Evolutionary conservation across 2,113 vertebrate species (phyloP).

Genomic region (Petrocephalus microphthalmus): DNA sequence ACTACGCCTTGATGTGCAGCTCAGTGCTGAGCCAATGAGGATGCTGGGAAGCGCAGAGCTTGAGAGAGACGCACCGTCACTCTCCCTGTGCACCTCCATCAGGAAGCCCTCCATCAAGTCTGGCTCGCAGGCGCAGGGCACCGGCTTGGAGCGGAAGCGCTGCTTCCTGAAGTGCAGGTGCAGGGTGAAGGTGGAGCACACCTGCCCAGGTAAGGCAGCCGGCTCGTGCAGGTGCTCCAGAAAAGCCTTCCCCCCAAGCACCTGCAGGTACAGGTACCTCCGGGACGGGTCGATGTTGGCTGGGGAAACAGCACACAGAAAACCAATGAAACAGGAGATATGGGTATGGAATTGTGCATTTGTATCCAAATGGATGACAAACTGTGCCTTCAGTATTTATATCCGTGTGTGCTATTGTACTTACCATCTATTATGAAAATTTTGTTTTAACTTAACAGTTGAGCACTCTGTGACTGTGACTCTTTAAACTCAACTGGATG

Average conservation of each 20-base stretch:
- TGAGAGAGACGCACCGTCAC: slow-evolving; percentile 57
- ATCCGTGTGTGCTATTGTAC: not conserved
- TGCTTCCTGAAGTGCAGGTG: slow-evolving; percentile 91
- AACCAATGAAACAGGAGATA: not conserved
- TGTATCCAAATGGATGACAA: not conserved
- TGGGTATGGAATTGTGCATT: not conserved
- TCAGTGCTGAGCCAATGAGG: not conserved
- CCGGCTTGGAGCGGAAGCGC: slow-evolving; percentile 88
- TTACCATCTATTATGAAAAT: not conserved
- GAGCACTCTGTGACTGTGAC: too few relatives aligned
- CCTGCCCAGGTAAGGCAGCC: slow-evolving; percentile 82
- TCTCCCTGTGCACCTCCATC: slow-evolving; percentile 82
- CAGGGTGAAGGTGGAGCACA: slow-evolving; percentile 84
- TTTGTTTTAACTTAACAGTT: too few relatives aligned
- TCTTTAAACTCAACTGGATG: too few relatives aligned
- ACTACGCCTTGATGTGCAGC: not conserved
- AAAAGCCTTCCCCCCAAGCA: slow-evolving; percentile 93
- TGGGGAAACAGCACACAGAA: slow-evolving; percentile 54
- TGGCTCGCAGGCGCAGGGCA: slow-evolving; percentile 90
- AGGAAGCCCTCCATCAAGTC: slow-evolving; percentile 89
- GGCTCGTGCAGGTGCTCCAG: slow-evolving; percentile 93
- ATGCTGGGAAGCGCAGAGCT: not conserved
- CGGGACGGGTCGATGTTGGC: slow-evolving; percentile 81
- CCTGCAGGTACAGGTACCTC: slow-evolving; percentile 89
- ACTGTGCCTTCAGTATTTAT: not conserved